phyloP scores from a whole-genome alignment of 2,113 vertebrate genomes.

The Circaetus gallicus region DNA sequence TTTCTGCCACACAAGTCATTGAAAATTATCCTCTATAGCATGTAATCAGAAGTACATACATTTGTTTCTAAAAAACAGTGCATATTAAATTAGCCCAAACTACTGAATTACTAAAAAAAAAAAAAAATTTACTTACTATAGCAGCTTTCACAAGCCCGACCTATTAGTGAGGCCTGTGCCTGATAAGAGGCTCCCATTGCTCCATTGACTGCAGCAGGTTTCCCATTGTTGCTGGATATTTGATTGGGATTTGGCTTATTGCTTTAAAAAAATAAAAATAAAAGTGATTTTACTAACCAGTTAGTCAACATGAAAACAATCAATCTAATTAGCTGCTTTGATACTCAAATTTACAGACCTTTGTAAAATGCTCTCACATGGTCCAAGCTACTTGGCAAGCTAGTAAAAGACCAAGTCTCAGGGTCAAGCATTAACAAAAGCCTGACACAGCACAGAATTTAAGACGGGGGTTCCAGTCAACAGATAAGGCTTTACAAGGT shows the following conservation, averaged over 20 bases:
- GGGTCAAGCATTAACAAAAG: background rate
- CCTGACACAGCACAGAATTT: background rate
- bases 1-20: background rate
- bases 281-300: background rate
- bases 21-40: background rate
- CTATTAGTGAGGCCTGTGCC: constrained; percentile 74
- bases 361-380: background rate
- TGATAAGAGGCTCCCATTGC: constrained; percentile 83
- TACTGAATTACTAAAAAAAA: background rate
- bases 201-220: constrained; percentile 90
- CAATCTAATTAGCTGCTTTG: background rate
- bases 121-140: constrained; percentile 82
- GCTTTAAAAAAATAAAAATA: constrained; percentile 71
- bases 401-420: background rate
- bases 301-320: background rate
- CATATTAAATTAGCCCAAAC: background rate
- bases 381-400: background rate
- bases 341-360: background rate
- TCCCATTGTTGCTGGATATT: constrained; percentile 90
- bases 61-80: background rate
- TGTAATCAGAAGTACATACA: background rate
- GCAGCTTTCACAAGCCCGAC: constrained; percentile 94
- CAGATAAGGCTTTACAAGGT: background rate
- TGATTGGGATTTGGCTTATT: constrained; percentile 99
- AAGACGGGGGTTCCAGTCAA: background rate